phyloP scores from a whole-genome alignment of 2,113 vertebrate genomes.

The Brachionichthys hirsutus region DNA sequence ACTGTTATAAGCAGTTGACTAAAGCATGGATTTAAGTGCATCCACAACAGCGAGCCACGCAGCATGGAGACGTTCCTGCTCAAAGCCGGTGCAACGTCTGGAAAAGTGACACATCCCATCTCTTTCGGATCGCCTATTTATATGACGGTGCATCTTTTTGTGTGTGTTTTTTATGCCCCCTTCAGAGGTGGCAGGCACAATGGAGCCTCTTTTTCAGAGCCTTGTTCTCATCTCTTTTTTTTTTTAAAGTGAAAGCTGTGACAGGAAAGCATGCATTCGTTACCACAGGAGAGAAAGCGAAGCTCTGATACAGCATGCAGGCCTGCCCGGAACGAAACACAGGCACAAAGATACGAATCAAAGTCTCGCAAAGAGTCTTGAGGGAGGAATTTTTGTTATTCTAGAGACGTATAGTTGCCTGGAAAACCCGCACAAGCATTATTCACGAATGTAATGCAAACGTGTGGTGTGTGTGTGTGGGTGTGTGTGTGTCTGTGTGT shows the following conservation, averaged over 20 bases:
- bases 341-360: constrained; percentile 38
- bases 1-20: constrained; percentile 59
- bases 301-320: constrained; percentile 39
- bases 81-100: constrained; percentile 50
- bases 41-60: constrained; percentile 24
- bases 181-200: constrained; percentile 9
- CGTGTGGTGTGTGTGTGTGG: constrained; percentile 23
- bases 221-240: constrained; percentile 23
- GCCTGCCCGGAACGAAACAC: constrained; percentile 35
- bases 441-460: constrained; percentile 3
- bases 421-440: constrained; percentile 36
- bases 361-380: constrained; percentile 38
- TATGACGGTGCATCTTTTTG: constrained; percentile 48
- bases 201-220: constrained; percentile 32
- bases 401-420: constrained; percentile 28
- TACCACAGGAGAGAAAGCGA: constrained; percentile 49
- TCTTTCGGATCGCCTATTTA: constrained; percentile 54
- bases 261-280: constrained; percentile 26
- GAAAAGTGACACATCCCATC: constrained; percentile 54
- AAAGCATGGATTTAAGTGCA: constrained; percentile 55
- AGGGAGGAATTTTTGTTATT: constrained; percentile 46
- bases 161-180: background rate
- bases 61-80: constrained; percentile 32
- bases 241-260: constrained; percentile 24
- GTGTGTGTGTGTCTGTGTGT: no score